These are phyloP conservation scores for Crypturellus undulatus DNA, from an alignment of 2,113 vertebrate genomes.

Conservation along the genomic window DNA sequence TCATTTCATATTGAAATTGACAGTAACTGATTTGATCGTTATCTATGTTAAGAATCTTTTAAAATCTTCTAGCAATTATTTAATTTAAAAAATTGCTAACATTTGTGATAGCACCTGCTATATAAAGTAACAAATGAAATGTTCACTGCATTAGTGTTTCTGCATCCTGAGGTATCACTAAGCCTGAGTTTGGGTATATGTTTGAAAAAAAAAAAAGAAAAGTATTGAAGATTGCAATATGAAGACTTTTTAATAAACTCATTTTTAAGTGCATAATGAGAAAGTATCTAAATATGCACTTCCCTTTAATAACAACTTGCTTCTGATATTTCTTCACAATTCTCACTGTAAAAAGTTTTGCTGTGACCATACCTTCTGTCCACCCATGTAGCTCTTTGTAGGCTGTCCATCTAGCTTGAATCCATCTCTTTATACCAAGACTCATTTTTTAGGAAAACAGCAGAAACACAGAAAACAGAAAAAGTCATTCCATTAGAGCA, in stretches of 20 bases:
- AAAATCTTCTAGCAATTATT: background rate
- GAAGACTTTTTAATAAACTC: background rate
- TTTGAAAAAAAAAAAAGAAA: background rate
- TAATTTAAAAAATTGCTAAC: background rate
- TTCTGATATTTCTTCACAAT: background rate
- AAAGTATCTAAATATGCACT: background rate
- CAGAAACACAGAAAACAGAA: background rate
- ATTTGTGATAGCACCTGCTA: background rate
- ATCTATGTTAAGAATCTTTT: rapidly evolving
- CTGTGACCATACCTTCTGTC: background rate
- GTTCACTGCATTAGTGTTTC: background rate
- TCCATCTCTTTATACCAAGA: background rate
- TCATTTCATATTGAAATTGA: background rate
- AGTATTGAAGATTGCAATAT: background rate
- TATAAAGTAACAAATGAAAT: background rate
- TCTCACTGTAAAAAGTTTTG: background rate
- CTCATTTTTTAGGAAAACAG: conserved; percentile 18
- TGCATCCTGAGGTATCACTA: background rate
- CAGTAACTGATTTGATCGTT: background rate
- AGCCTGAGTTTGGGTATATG: background rate
- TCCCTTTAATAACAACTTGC: background rate
- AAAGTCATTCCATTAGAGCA: conserved; percentile 6
- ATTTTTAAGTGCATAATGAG: background rate
- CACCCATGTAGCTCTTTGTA: background rate
- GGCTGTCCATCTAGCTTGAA: conserved; percentile 22